phyloP scores from a whole-genome alignment of 2,113 vertebrate species.

The Leuciscus idus region DNA sequence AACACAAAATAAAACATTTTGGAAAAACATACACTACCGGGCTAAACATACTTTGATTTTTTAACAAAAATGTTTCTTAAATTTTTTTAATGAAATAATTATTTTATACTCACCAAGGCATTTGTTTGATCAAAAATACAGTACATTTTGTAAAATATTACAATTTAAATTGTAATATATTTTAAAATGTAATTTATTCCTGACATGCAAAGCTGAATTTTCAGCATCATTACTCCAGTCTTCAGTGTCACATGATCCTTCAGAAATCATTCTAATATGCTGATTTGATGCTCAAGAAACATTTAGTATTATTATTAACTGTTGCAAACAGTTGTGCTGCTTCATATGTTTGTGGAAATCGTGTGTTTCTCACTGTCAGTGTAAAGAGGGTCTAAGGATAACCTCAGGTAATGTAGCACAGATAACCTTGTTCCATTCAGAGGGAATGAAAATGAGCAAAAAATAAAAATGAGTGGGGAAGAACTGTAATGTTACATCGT shows the following conservation, averaged over 20 bases:
- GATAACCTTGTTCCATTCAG: not conserved
- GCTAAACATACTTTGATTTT: too few relatives aligned
- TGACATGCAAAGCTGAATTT: not conserved
- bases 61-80: too few relatives aligned
- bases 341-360: not conserved
- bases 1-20: not conserved
- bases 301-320: not conserved
- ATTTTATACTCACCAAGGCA: too few relatives aligned
- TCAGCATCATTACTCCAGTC: not conserved
- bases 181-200: not conserved
- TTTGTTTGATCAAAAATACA: not conserved
- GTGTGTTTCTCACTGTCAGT: not conserved
- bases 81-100: too few relatives aligned
- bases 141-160: not conserved
- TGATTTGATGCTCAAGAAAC: not conserved
- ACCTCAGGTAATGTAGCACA: conserved; percentile 22
- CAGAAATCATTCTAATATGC: not conserved
- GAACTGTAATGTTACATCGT: conserved; percentile 49
- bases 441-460: conserved; percentile 1
- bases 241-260: not conserved
- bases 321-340: not conserved
- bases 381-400: not conserved
- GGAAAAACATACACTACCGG: too few relatives aligned
- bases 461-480: conserved; percentile 32
- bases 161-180: not conserved